Evolutionary conservation across 2,113 vertebrate species (phyloP).

Genomic region (Heteronetta atricapilla): DNA sequence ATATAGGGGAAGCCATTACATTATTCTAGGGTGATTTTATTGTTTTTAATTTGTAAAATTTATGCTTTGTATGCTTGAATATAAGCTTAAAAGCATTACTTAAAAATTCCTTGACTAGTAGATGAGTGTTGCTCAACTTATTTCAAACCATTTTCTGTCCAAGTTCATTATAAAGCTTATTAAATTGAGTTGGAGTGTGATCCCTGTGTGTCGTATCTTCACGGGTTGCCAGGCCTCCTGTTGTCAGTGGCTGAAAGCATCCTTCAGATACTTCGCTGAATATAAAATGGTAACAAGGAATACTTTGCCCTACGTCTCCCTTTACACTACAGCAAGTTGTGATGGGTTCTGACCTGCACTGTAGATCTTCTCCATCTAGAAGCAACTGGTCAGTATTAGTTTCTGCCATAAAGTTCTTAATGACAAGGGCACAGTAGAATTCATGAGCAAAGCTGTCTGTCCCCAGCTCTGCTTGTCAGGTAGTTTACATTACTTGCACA

Average conservation of each 20-base stretch:
- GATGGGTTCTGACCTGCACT: neutral
- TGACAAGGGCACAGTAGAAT: accelerated
- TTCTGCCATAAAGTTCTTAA: neutral
- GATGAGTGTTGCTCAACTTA: constrained; percentile 26
- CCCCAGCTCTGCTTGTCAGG: neutral
- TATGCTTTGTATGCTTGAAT: constrained; percentile 57
- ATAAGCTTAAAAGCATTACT: constrained; percentile 60
- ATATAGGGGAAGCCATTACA: constrained; percentile 26
- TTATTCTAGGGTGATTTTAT: constrained; percentile 32
- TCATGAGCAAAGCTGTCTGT: neutral
- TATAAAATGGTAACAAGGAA: neutral
- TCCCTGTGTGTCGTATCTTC: constrained; percentile 41
- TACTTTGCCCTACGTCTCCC: neutral
- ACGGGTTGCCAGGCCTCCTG: neutral
- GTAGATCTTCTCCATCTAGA: neutral
- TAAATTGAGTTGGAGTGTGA: constrained; percentile 55
- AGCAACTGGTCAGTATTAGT: neutral
- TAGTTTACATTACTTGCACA: accelerated
- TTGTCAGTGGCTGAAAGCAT: neutral
- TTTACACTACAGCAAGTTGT: neutral
- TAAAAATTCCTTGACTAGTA: constrained; percentile 31
- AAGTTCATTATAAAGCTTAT: constrained; percentile 34
- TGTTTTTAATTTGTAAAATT: constrained; percentile 53
- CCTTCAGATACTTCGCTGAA: neutral
- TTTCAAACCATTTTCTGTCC: constrained; percentile 48